These are phyloP conservation scores for Hipposideros larvatus DNA, from an alignment of 2,797 vertebrate species.

Conservation along the genomic window DNA sequence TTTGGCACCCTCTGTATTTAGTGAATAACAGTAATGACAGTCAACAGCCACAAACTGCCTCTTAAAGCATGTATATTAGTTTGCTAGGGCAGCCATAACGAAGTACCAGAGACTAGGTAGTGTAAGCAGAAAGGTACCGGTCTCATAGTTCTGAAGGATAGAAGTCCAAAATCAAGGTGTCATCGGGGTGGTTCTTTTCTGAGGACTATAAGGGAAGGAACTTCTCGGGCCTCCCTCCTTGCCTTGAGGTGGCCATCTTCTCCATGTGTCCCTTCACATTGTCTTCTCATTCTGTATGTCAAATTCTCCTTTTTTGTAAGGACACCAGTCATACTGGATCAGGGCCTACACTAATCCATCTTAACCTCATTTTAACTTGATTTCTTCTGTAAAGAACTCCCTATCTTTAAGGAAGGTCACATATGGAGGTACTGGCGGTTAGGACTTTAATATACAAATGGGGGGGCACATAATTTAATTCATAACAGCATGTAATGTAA, in stretches of 20 bases:
- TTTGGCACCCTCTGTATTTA: neutral
- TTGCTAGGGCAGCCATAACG: neutral
- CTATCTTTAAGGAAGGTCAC: neutral
- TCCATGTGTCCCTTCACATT: neutral
- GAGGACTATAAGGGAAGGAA: neutral
- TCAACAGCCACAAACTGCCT: neutral
- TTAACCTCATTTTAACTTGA: neutral
- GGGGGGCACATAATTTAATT: neutral
- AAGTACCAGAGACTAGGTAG: neutral
- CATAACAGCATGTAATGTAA: neutral
- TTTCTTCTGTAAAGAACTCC: neutral
- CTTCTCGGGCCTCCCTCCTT: neutral
- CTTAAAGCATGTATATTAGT: neutral
- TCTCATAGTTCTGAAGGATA: neutral
- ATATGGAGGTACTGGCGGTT: neutral
- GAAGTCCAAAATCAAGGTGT: neutral
- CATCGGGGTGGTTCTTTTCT: neutral
- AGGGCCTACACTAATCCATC: neutral
- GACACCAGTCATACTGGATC: neutral
- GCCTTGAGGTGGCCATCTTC: rapidly evolving
- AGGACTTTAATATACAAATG: neutral
- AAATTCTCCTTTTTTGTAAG: neutral
- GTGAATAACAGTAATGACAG: neutral
- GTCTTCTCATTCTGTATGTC: neutral
- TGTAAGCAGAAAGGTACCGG: neutral